Base-by-base conservation (phyloP, 2,888 invertebrate species). In the Gasteruption jaculator region DNA sequence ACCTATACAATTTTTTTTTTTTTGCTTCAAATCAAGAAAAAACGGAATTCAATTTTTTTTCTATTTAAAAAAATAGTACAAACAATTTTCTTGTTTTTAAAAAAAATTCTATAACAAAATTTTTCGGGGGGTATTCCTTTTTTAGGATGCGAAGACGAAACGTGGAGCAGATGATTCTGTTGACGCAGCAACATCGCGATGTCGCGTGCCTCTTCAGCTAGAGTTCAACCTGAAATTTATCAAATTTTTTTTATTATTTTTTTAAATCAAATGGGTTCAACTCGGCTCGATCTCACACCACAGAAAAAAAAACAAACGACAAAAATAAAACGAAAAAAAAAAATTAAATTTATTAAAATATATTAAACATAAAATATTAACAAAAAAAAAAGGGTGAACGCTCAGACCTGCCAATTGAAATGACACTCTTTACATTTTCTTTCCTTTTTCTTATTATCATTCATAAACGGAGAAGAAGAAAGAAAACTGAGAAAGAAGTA, bases 121-220 rank as follows among this genome's bases (percentile, higher is more conserved):
- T n/a, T n/a, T n/a, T n/a, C n/a, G n/a, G n/a, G n/a, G n/a, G n/a
- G n/a, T n/a, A n/a, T n/a, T n/a, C n/a, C n/a, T n/a, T n/a, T 65
- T 63, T 49, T 58, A 66, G 63, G 62, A 61, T 57, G 50, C 59
- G 57, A 57, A 62, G 58, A 59, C 60, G 58, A 52, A 61, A 64
- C 57, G 63, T 63, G 64, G 60, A 61, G 64, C 62, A 60, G 63
- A 65, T 52, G 52, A 60, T 61, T 57, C 52, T 58, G 48, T 61
- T 61, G 57, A 58, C 49, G 52, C 61, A 57, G 44, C 62, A 60
- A 55, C 60, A 54, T 55, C 58, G 56, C 58, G 56, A 61, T 53
- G 58, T 62, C 56, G 61, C 58, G 55, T 60, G 58, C 58, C 59
- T 57, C 56, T 61, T 61, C 60, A 60, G 58, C 58, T 60, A 63